Base-by-base conservation (phyloP, 2,113 vertebrate species). In the Tragelaphus strepsiceros region DNA sequence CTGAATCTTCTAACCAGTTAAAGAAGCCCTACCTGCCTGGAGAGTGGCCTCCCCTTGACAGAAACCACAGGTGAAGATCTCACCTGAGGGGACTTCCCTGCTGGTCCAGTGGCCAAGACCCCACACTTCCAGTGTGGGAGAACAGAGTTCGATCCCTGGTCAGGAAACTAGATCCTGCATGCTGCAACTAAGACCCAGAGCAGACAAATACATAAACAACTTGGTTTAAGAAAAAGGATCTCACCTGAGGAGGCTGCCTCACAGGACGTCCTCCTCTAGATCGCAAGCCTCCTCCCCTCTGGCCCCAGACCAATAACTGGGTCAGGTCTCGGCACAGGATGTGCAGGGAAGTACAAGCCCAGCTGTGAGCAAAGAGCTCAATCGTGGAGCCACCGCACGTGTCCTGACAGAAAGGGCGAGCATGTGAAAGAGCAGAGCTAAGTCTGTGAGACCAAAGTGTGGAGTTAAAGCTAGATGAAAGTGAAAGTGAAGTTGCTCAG, bases 381-480 rank as follows among this genome's bases (percentile, higher is more conserved):
- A 21, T 2, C 5, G 0, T 53, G 78, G 51, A 64, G 58, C 26
- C 6, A 24, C 17, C 28, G 1, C 22, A 46, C 21, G 3, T 6
- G 24, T 24, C 53, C 39, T 39, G 30, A 49, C 7, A 10, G 64
- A 28, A 59, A 59, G 32, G 49, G 32, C 5, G 11, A 26, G 19
- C 10, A 0, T 26, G 24, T 15, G 9, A 81, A n/a, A 59, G 58
- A 82, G 32, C 9, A 30, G 21, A 49, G 16, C 3, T 26, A 1
- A 86, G 11, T n/a, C 2, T n/a, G 1, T 59, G 61, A 59, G 39
- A 49, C 53, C 53, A 35, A 43, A 43, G 28, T 32, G 61, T 58
- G 64, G 32, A 49, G 15, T 19, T 26, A 28, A 49, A 49, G 53
- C 53, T 32, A 26, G 17, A 51, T 7, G 39, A 39, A 71, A 71